Percentiles rank a stretch among this genome's conserved stretches.
phyloP scores from a whole-genome alignment of 2,113 vertebrate species.

The Scytalopus superciliaris region DNA sequence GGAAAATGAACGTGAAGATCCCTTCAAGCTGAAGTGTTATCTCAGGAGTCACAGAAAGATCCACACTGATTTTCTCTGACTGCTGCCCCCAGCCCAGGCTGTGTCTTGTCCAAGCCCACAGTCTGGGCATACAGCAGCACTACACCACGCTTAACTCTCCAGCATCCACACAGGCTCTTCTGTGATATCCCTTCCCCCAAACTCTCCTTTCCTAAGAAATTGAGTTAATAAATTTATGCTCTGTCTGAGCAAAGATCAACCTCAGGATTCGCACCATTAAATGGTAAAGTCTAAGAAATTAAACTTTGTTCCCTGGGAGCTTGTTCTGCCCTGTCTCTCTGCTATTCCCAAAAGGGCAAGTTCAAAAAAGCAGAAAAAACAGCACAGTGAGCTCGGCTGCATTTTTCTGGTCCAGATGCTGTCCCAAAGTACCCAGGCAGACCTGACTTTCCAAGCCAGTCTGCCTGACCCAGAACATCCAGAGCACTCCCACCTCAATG shows the following conservation, averaged over 20 bases:
- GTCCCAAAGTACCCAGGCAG: not conserved
- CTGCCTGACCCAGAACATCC: not conserved
- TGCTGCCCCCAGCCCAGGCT: not conserved
- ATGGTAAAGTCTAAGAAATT: not conserved
- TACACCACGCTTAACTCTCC: not conserved
- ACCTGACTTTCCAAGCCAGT: not conserved
- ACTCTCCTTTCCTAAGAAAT: not conserved
- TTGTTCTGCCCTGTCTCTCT: not conserved
- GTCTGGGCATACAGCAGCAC: not conserved
- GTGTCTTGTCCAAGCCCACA: not conserved
- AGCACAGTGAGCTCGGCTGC: not conserved
- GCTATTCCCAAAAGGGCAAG: not conserved
- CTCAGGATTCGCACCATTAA: not conserved
- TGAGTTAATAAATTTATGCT: not conserved
- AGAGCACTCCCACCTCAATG: accelerated
- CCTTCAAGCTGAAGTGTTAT: not conserved
- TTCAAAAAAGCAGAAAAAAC: not conserved
- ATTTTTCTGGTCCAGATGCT: not conserved
- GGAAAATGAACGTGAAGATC: not conserved
- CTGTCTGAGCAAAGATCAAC: not conserved
- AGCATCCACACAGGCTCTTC: not conserved
- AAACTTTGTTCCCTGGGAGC: not conserved
- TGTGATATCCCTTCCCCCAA: not conserved
- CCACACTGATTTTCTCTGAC: not conserved
- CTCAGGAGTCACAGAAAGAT: not conserved